These are phyloP conservation scores for Hemithea aestivaria DNA, from an alignment of 2,888 invertebrate species.

Conservation along the genomic window DNA sequence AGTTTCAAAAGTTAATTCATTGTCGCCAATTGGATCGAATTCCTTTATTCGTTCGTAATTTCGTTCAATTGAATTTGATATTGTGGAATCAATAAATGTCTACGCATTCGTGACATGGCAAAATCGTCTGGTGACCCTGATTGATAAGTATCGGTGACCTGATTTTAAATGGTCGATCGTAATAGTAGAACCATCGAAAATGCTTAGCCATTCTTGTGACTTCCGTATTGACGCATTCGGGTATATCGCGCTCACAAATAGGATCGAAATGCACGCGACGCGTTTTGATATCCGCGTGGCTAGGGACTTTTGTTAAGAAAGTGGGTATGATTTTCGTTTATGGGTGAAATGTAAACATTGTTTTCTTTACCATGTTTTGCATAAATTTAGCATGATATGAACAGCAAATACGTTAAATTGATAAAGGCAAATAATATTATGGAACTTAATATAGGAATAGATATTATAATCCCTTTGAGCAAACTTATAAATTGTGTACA, in stretches of 20 bases:
- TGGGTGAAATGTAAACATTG: no score
- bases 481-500: no score
- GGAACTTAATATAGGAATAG: no score
- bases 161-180: conserved; percentile 26
- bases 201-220: conserved; percentile 21
- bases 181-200: conserved; percentile 20
- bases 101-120: conserved; percentile 15
- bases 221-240: conserved; percentile 25
- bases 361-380: no score
- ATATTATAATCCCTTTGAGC: no score
- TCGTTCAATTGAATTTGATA: not conserved
- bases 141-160: conserved; percentile 33
- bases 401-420: no score
- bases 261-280: conserved; percentile 36
- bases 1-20: conserved; percentile 16
- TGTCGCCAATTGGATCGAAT: not conserved
- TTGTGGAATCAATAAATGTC: conserved; percentile 3
- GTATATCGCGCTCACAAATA: conserved; percentile 32
- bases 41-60: no score
- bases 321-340: no score
- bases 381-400: no score
- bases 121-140: conserved; percentile 14
- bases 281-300: conserved; percentile 13
- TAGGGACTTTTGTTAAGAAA: conserved; percentile 1
- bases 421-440: no score